Evolutionary conservation across 2,797 vertebrate genomes (phyloP).

Genomic region (Rostrhamus sociabilis): DNA sequence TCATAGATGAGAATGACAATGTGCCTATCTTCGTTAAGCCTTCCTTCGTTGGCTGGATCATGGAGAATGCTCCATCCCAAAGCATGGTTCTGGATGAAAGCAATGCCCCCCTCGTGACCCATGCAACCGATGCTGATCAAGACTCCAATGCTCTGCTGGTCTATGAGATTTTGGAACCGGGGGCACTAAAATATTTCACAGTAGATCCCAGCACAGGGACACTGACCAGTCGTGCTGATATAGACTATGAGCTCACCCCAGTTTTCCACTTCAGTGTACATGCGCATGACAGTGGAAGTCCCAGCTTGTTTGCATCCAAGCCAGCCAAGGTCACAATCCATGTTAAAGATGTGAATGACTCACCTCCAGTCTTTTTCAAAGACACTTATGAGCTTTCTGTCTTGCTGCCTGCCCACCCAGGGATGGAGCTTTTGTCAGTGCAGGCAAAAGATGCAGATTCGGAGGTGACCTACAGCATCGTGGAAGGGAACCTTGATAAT

Average conservation of each 20-base stretch:
- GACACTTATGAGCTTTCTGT: conserved; percentile 79
- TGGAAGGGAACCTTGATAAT: conserved; percentile 80
- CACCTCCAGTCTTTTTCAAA: conserved; percentile 84
- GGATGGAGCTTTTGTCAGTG: conserved; percentile 84
- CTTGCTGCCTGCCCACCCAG: conserved; percentile 80
- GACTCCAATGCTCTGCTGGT: conserved; percentile 86
- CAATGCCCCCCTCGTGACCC: conserved; percentile 87
- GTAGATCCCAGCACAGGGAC: conserved; percentile 91
- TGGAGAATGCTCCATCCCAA: conserved; percentile 83
- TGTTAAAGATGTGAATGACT: conserved; percentile 89
- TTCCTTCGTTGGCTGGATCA: conserved; percentile 85
- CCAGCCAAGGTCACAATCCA: conserved; percentile 84
- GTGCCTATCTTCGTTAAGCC: conserved; percentile 80
- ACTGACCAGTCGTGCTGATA: conserved; percentile 76
- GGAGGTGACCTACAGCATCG: conserved; percentile 83
- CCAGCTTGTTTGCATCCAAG: conserved; percentile 82
- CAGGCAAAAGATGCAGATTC: conserved; percentile 88
- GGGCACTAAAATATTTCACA: conserved; percentile 83
- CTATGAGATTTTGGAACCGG: conserved; percentile 88
- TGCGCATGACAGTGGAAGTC: conserved; percentile 87
- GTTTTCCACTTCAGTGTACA: conserved; percentile 87
- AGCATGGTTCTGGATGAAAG: conserved; percentile 88
- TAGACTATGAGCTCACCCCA: conserved; percentile 86
- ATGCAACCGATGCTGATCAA: conserved; percentile 85
- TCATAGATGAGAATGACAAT: conserved; percentile 95